These are phyloP conservation scores for Macropodus opercularis DNA, from an alignment of 2,797 vertebrate genomes.

Conservation along the genomic window DNA sequence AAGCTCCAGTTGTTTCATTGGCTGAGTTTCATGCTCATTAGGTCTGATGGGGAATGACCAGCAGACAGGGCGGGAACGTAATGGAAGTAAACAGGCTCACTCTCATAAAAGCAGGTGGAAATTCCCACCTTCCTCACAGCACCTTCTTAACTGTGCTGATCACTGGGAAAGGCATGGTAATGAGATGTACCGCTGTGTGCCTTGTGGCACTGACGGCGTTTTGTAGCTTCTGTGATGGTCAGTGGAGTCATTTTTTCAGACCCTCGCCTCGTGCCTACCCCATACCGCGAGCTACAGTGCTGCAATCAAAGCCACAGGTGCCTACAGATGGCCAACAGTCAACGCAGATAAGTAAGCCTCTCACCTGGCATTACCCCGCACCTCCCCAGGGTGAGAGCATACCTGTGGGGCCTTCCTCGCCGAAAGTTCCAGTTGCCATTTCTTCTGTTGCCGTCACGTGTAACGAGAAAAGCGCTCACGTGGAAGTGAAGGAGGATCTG, in stretches of 20 bases:
- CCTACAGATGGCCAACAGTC: slow-evolving; percentile 24
- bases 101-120: slow-evolving; percentile 67
- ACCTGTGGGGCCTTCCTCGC: slow-evolving; percentile 10
- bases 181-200: slow-evolving; percentile 58
- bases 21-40: slow-evolving; percentile 15
- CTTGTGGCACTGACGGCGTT: slow-evolving; percentile 62
- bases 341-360: slow-evolving; percentile 44
- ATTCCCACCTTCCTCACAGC: slow-evolving; percentile 46
- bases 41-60: slow-evolving; percentile 20
- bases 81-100: slow-evolving; percentile 40
- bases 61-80: slow-evolving; percentile 46
- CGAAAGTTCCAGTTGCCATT: slow-evolving; percentile 45
- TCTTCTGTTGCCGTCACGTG: slow-evolving; percentile 66
- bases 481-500: slow-evolving; percentile 73
- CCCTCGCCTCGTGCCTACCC: background rate
- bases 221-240: slow-evolving; percentile 60
- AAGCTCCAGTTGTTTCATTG: slow-evolving; percentile 25
- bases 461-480: slow-evolving; percentile 49
- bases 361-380: slow-evolving; percentile 65
- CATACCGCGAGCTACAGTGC: background rate
- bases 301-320: accelerated
- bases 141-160: slow-evolving; percentile 52
- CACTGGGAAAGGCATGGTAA: slow-evolving; percentile 66
- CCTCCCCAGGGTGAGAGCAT: slow-evolving; percentile 15
- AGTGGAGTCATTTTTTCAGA: accelerated